Conservation (phyloP, 1,140 invertebrate genomes). For the Apis dorsata region DNA sequence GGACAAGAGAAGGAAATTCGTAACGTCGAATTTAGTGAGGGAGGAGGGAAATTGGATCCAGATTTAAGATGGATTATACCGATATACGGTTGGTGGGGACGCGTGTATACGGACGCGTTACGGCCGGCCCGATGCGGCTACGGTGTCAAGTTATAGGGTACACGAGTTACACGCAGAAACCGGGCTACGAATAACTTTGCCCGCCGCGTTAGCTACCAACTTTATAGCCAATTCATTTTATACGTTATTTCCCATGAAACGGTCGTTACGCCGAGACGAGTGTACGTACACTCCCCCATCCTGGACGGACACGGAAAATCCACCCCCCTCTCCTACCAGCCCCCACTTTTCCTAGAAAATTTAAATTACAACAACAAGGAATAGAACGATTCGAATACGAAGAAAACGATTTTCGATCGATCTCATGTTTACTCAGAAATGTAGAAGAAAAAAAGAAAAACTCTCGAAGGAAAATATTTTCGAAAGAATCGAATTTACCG, state of each 20-base stretch:
- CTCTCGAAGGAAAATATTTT: no score
- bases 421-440: no score
- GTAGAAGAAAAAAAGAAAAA: no score
- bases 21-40: slow-evolving; percentile 21
- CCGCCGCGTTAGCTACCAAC: slow-evolving; percentile 42
- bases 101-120: slow-evolving; percentile 31
- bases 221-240: slow-evolving; percentile 71
- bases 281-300: neutral
- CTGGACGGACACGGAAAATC: slow-evolving; percentile 49
- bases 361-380: neutral
- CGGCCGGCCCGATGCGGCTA: slow-evolving; percentile 21
- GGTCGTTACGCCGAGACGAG: slow-evolving; percentile 54
- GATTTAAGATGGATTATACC: slow-evolving; percentile 63
- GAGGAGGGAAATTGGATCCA: slow-evolving; percentile 42
- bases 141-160: slow-evolving; percentile 64
- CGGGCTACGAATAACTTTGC: slow-evolving; percentile 59
- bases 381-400: no score
- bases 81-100: slow-evolving; percentile 53
- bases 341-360: slow-evolving; percentile 9
- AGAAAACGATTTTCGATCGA: no score
- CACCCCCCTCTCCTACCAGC: neutral
- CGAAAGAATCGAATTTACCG: no score
- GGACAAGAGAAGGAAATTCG: neutral
- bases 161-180: slow-evolving; percentile 50
- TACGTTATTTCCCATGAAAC: slow-evolving; percentile 67